These are phyloP conservation scores for Mayetiola destructor DNA, from an alignment of 2,888 invertebrate species.

Conservation along the genomic window DNA sequence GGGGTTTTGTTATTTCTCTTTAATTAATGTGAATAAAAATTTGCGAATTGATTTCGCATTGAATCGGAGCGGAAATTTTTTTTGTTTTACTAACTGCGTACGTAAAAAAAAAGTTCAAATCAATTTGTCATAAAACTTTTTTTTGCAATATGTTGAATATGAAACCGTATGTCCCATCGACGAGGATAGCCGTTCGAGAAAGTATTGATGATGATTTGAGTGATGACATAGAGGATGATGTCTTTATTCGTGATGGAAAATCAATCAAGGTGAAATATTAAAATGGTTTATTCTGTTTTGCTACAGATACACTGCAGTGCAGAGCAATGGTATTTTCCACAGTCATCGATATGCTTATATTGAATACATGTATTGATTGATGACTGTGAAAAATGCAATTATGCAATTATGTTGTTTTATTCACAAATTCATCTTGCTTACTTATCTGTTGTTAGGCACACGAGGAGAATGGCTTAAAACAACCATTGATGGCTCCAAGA, in stretches of 20 bases:
- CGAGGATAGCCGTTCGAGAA: constrained; percentile 48
- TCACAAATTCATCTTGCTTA: constrained; percentile 4
- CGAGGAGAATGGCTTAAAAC: constrained; percentile 53
- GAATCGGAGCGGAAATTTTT: no score
- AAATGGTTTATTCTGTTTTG: not conserved
- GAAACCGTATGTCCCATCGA: constrained; percentile 46
- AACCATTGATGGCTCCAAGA: constrained; percentile 59
- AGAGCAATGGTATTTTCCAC: not conserved
- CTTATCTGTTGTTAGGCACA: constrained; percentile 35
- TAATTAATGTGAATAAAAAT: no score
- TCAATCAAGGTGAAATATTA: constrained; percentile 43
- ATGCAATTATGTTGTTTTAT: not conserved
- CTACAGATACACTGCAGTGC: not conserved
- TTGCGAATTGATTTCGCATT: no score
- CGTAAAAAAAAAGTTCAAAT: no score
- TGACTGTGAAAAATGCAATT: no score
- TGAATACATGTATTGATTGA: no score
- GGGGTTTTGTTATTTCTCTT: no score
- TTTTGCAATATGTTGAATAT: constrained; percentile 24
- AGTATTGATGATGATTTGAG: constrained; percentile 56
- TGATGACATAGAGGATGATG: constrained; percentile 64
- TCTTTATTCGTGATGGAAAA: constrained; percentile 58
- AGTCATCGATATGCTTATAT: no score
- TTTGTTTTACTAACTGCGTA: no score
- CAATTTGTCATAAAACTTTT: no score